These are phyloP conservation scores for Dicranocentrus wangi DNA, from an alignment of 2,888 invertebrate species.

Conservation along the genomic window DNA sequence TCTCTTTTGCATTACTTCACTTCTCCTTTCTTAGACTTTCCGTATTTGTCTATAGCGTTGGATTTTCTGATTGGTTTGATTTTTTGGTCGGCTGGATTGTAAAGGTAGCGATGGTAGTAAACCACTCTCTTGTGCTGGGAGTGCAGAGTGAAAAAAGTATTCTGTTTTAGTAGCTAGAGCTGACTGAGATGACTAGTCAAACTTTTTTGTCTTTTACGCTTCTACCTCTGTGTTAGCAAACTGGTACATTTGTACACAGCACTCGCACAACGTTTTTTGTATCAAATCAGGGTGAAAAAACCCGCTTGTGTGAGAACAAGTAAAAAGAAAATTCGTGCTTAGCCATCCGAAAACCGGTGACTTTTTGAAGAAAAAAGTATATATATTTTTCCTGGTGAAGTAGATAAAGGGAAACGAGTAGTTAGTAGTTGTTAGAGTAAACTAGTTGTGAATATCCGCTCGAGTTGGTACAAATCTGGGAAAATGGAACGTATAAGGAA, in stretches of 20 bases:
- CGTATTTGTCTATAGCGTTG: constrained; percentile 34
- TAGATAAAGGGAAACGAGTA: too few relatives aligned
- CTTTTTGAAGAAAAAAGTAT: background rate
- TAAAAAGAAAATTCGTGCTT: too few relatives aligned
- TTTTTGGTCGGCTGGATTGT: constrained; percentile 52
- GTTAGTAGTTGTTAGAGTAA: constrained; percentile 9
- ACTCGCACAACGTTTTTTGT: background rate
- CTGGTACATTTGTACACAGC: background rate
- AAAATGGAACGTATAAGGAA: constrained; percentile 49
- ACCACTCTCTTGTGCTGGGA: too few relatives aligned
- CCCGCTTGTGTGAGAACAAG: constrained; percentile 10
- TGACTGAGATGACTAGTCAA: constrained; percentile 34
- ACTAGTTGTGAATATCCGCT: constrained; percentile 7
- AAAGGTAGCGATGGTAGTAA: constrained; percentile 28
- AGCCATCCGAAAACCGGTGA: constrained; percentile 51
- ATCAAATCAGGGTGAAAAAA: constrained; percentile 6
- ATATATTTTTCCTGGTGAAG: too few relatives aligned
- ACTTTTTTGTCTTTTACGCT: background rate
- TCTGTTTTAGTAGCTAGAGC: constrained; percentile 1
- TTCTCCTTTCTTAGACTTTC: constrained; percentile 42
- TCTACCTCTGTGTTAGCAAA: background rate
- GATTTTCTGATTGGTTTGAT: constrained; percentile 58
- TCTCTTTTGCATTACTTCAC: constrained; percentile 21
- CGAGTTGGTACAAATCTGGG: background rate
- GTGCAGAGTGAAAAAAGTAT: too few relatives aligned